phyloP scores from a whole-genome alignment of 2,113 vertebrate species.

The Pimephales promelas region DNA sequence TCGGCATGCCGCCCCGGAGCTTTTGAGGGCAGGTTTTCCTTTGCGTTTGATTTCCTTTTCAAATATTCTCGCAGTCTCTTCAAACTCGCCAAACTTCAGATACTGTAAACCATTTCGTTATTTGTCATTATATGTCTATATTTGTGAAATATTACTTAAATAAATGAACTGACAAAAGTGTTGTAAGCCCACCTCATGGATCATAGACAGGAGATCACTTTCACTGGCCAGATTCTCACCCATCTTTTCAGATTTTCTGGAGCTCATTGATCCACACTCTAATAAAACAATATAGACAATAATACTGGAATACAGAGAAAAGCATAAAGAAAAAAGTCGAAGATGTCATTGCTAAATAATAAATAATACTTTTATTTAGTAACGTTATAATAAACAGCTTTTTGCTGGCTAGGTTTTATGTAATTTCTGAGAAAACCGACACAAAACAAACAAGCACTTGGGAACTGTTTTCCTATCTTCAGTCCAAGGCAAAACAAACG shows the following conservation, averaged over 20 bases:
- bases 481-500: background rate
- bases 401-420: background rate
- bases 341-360: background rate
- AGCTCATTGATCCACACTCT: slow-evolving; percentile 59
- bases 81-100: slow-evolving; percentile 88
- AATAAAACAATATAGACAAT: background rate
- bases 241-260: slow-evolving; percentile 75
- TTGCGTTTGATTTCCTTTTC: slow-evolving; percentile 89
- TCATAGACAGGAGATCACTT: slow-evolving; percentile 86
- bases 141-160: background rate
- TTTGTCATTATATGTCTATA: background rate
- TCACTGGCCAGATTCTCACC: slow-evolving; percentile 86
- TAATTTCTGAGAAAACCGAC: background rate
- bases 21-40: slow-evolving; percentile 82
- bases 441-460: background rate
- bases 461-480: background rate
- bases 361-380: background rate
- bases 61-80: slow-evolving; percentile 85
- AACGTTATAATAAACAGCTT: background rate
- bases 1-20: slow-evolving; percentile 64
- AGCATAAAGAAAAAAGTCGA: background rate
- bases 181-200: slow-evolving; percentile 83
- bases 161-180: background rate
- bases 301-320: background rate
- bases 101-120: slow-evolving; percentile 73